phyloP scores from a whole-genome alignment of 2,113 vertebrate genomes.

The Microtus montanus region DNA sequence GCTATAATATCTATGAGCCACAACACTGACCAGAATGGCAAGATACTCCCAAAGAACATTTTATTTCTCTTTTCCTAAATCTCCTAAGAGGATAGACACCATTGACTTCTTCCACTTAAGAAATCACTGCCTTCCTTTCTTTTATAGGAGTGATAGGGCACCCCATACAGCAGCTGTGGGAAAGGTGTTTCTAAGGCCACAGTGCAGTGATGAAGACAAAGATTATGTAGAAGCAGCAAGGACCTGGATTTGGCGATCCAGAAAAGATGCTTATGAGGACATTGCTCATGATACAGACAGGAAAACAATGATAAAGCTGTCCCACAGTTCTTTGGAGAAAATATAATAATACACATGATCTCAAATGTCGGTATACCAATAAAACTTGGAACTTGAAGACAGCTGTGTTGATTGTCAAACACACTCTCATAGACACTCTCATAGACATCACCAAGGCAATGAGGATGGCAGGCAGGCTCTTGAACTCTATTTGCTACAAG shows the following conservation, averaged over 20 bases:
- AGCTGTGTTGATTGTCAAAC: background rate
- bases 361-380: background rate
- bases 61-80: background rate
- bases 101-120: background rate
- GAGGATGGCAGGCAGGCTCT: background rate
- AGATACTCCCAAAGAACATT: background rate
- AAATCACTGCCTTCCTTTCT: background rate
- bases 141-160: background rate
- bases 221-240: background rate
- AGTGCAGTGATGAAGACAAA: background rate
- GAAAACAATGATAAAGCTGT: background rate
- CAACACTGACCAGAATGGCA: background rate
- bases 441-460: background rate
- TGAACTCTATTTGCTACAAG: background rate
- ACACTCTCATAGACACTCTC: background rate
- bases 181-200: background rate
- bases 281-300: background rate
- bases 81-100: background rate
- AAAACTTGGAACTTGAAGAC: background rate
- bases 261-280: background rate
- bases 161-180: background rate
- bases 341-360: background rate
- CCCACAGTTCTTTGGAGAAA: constrained; percentile 3
- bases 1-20: background rate
- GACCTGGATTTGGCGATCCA: background rate